Evolutionary conservation across 2,797 vertebrate genomes (phyloP).

Genomic region (Sardinella longiceps): DNA sequence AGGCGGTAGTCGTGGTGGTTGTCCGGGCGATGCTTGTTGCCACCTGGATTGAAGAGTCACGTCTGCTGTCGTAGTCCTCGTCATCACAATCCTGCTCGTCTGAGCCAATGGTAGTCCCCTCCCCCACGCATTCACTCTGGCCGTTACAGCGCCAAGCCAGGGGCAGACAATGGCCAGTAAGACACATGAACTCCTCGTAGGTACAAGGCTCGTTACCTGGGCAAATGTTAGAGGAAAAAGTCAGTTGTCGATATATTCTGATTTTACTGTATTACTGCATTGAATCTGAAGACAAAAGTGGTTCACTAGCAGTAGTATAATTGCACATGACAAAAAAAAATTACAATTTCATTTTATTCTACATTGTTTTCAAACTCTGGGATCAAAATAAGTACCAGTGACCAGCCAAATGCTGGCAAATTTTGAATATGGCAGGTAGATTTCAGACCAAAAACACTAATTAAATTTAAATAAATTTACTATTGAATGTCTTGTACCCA

Average conservation of each 20-base stretch:
- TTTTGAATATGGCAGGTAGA: too few species aligned
- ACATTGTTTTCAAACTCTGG: too few species aligned
- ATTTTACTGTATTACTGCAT: too few species aligned
- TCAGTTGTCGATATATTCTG: background rate
- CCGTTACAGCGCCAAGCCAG: slow-evolving; percentile 82
- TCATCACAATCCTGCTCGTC: slow-evolving; percentile 78
- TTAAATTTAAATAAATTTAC: too few species aligned
- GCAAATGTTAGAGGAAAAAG: background rate
- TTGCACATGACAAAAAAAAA: too few species aligned
- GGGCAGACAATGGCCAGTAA: slow-evolving; percentile 79
- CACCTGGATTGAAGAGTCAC: background rate
- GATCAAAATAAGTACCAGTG: too few species aligned
- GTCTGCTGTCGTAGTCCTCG: background rate
- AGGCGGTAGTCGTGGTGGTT: slow-evolving; percentile 15
- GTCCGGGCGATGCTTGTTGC: background rate
- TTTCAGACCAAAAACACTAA: too few species aligned
- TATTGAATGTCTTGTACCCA: too few species aligned
- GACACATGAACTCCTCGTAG: slow-evolving; percentile 78
- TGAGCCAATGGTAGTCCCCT: slow-evolving; percentile 61
- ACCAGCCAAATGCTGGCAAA: too few species aligned
- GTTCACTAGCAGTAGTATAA: too few species aligned
- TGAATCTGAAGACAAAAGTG: too few species aligned
- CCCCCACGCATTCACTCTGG: slow-evolving; percentile 74
- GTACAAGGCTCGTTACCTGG: slow-evolving; percentile 73
- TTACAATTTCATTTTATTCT: too few species aligned